Percentiles rank a stretch among this genome's conserved stretches.
phyloP scores from a whole-genome alignment of 2,888 invertebrate genomes.

The Nomada fucata region DNA sequence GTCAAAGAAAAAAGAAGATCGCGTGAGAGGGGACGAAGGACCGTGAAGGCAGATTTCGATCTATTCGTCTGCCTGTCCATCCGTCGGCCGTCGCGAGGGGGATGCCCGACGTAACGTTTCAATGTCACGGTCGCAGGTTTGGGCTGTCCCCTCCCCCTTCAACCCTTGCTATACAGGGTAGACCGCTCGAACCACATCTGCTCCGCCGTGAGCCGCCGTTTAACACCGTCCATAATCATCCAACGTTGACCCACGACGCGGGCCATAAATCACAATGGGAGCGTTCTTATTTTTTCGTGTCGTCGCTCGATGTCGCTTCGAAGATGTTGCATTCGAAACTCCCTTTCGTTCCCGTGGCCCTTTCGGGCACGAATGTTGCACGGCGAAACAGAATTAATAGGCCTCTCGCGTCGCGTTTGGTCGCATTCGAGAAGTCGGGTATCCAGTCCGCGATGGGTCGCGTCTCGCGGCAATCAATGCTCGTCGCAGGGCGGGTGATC shows the following conservation, averaged over 20 bases:
- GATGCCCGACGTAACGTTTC: slow-evolving; percentile 69
- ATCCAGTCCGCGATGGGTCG: too few relatives aligned
- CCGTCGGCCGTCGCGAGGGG: slow-evolving; percentile 61
- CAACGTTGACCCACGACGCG: slow-evolving; percentile 32
- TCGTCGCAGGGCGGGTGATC: slow-evolving; percentile 36
- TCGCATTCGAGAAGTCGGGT: too few relatives aligned
- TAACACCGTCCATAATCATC: slow-evolving; percentile 58
- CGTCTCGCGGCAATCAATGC: too few relatives aligned
- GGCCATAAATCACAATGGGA: slow-evolving; percentile 48
- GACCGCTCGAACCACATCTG: slow-evolving; percentile 60
- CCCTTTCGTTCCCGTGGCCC: background rate
- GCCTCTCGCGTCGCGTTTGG: too few relatives aligned
- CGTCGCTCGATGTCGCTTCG: background rate
- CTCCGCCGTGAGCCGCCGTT: slow-evolving; percentile 44
- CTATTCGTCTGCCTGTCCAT: slow-evolving; percentile 66
- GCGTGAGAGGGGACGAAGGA: slow-evolving; percentile 53
- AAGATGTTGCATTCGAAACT: background rate
- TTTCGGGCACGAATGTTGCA: background rate
- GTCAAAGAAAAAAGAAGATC: slow-evolving; percentile 46
- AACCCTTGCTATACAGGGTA: slow-evolving; percentile 54
- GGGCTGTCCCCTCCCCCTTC: slow-evolving; percentile 43
- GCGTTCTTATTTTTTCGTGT: slow-evolving; percentile 36
- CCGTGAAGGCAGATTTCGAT: slow-evolving; percentile 61
- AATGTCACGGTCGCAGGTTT: slow-evolving; percentile 69
- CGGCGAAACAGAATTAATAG: too few relatives aligned